Conservation (phyloP, 1,140 invertebrate species). For the Hormaphis cornu region DNA sequence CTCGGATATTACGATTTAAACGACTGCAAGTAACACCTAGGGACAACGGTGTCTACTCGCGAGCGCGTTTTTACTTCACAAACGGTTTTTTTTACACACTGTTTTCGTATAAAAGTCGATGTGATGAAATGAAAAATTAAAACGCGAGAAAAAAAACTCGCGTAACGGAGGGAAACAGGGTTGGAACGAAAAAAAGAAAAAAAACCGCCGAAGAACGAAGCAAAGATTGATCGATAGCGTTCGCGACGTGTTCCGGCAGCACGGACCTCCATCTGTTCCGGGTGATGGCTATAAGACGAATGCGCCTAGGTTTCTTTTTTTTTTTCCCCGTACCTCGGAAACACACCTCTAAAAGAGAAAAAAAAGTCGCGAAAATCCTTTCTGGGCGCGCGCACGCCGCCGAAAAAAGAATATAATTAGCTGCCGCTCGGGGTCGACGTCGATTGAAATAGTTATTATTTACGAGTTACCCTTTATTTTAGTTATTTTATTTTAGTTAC, state of each 20-base stretch:
- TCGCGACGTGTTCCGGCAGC: neutral
- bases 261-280: conserved; percentile 17
- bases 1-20: no score
- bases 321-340: neutral
- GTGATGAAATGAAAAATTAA: neutral
- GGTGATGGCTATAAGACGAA: conserved; percentile 17
- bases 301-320: conserved; percentile 2
- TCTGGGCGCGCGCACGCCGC: neutral
- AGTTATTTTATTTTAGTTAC: no score
- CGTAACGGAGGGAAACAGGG: no score
- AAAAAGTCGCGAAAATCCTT: conserved; percentile 28
- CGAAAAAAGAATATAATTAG: conserved; percentile 30
- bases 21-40: no score
- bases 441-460: no score
- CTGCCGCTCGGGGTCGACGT: conserved; percentile 20
- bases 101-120: neutral
- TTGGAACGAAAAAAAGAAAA: neutral
- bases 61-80: no score
- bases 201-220: neutral
- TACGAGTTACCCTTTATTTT: no score
- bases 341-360: conserved; percentile 7
- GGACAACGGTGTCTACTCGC: no score
- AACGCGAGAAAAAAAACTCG: neutral
- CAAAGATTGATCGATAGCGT: conserved; percentile 27
- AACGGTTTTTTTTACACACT: no score